Percentiles rank a stretch among this genome's conserved stretches.
These are phyloP conservation scores for Daktulosphaira vitifoliae DNA, from an alignment of 1,140 invertebrate species.

Conservation along the genomic window DNA sequence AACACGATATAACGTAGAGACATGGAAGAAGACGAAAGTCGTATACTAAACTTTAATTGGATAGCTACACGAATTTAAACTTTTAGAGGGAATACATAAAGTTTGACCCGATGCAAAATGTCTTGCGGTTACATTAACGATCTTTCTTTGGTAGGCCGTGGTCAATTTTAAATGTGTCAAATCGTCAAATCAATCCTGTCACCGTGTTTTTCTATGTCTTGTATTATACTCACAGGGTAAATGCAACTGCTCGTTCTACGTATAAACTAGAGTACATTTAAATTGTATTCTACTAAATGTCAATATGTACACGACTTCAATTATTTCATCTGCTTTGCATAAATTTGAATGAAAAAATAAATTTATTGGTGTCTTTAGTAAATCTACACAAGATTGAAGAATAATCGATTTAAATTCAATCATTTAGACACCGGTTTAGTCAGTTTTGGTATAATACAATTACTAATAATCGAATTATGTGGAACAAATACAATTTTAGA, in stretches of 20 bases:
- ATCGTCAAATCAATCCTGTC: not conserved
- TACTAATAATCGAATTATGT: too few species aligned
- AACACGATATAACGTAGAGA: not conserved
- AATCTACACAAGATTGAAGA: too few species aligned
- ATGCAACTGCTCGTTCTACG: not conserved
- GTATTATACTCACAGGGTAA: not conserved
- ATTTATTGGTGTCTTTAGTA: too few species aligned
- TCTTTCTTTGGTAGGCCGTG: not conserved
- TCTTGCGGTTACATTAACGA: slow-evolving; percentile 7
- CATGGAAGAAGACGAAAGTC: not conserved
- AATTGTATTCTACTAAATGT: too few species aligned
- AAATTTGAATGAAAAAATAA: too few species aligned
- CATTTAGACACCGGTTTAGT: too few species aligned
- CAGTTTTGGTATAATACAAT: too few species aligned
- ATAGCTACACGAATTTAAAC: slow-evolving; percentile 23
- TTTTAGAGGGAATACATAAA: not conserved
- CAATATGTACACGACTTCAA: too few species aligned
- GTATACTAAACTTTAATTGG: slow-evolving; percentile 27
- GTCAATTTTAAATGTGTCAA: slow-evolving; percentile 7
- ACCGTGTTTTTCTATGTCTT: not conserved
- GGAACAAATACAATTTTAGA: too few species aligned
- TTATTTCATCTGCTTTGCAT: too few species aligned
- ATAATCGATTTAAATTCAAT: too few species aligned
- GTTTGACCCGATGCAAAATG: slow-evolving; percentile 15
- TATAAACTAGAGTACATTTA: not conserved